Evolutionary conservation across 2,888 invertebrate species (phyloP), one percentile per base, ranked within the genome.

Genomic region (Creontiades dilutus): DNA sequence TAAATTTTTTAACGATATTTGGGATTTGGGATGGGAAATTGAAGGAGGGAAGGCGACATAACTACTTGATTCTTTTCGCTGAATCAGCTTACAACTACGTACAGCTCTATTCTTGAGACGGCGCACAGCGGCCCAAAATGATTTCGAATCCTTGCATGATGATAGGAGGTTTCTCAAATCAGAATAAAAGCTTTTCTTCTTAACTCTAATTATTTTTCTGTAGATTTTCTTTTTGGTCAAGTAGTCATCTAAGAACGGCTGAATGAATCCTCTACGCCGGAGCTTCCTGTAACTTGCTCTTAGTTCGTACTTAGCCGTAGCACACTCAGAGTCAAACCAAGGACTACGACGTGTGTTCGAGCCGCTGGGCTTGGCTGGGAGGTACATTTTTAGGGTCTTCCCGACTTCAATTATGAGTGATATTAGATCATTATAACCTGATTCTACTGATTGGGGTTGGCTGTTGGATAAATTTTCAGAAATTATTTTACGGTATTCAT

Each of bases 261-360:
- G 23, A 13, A 19, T 75, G 75, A 75, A 75, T 13, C 75, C 75
- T 19, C 19, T 28, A 5, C 28, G 27, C 5, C 28, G 4, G 5
- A 76, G 76, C n/a, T 46, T 76, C n/a, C 76, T 27, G 28, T 4
- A 28, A 28, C 28, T 28, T 9, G 28, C 28, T 76, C 28, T 28
- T 28, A 76, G 23, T n/a, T 46, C 46, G 27, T 28, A 76, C 12
- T 12, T 27, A 13, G 27, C 28, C 2, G 28, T 16, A 16, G n/a
- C 37, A 76, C 76, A 28, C 16, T 61, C 61, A 61, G 61, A 61
- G 19, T 87, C 27, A 19, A 87, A 87, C 87, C 87, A 87, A 11
- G 46, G 76, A 19, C 23, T 61, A 0, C 37, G 85, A n/a, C 13
- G 7, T 14, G 37, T 37, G 37, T 37, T 37, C 37, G 37, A 37